These are phyloP conservation scores for Drosophila azteca DNA, from an alignment of 1,140 invertebrate species.

Conservation along the genomic window DNA sequence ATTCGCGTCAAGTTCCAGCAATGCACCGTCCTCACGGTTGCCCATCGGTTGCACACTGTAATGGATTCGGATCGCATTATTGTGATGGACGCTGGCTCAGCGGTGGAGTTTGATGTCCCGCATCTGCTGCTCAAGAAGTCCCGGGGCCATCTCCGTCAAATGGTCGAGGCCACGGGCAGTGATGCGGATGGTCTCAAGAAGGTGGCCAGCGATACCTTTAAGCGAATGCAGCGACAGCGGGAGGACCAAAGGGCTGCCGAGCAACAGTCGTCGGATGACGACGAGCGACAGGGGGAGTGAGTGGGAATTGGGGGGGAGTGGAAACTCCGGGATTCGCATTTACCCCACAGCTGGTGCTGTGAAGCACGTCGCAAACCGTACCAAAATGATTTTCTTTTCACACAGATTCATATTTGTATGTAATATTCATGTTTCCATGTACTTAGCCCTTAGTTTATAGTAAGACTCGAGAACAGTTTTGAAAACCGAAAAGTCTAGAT, in stretches of 20 bases:
- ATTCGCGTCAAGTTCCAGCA: conserved; percentile 85
- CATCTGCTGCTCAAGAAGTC: conserved; percentile 85
- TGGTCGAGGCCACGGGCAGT: conserved; percentile 73
- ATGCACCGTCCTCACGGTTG: conserved; percentile 90
- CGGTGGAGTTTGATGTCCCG: conserved; percentile 88
- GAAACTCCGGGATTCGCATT: conserved; percentile 35
- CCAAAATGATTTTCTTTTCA: conserved; percentile 40
- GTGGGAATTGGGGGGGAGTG: background rate
- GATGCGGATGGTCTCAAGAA: conserved; percentile 73
- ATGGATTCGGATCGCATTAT: conserved; percentile 90
- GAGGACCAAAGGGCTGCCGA: conserved; percentile 28
- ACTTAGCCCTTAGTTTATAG: conserved; percentile 35
- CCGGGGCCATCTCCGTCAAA: conserved; percentile 48
- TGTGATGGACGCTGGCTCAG: conserved; percentile 86
- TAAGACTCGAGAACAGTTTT: conserved; percentile 21
- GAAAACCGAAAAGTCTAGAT: conserved; percentile 43
- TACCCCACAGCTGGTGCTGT: conserved; percentile 22
- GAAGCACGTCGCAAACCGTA: conserved; percentile 13
- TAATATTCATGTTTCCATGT: conserved; percentile 34
- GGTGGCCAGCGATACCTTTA: conserved; percentile 63
- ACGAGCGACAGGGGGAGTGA: conserved; percentile 6
- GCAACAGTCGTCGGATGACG: conserved; percentile 1
- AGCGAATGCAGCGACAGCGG: conserved; percentile 50
- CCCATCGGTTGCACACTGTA: conserved; percentile 91
- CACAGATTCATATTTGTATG: conserved; percentile 18